Conservation (phyloP, 2,888 invertebrate species). For the Aspidiotus destructor region DNA sequence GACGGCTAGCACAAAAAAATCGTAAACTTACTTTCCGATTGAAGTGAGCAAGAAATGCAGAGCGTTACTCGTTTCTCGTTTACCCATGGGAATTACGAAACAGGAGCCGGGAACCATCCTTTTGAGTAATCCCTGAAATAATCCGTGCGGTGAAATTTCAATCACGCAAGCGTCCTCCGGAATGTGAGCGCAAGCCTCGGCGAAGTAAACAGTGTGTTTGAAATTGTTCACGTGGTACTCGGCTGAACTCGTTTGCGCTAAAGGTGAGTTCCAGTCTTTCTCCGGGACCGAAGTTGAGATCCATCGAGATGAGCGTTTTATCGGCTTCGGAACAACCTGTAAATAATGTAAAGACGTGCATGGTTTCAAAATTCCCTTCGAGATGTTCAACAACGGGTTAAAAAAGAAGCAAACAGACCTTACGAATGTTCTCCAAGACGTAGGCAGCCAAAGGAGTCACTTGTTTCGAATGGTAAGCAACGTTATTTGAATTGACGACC, state of each 20-base stretch:
- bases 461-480: constrained; percentile 40
- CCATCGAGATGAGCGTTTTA: constrained; percentile 48
- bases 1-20: neutral
- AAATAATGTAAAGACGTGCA: too few species aligned
- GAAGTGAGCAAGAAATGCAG: constrained; percentile 52
- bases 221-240: constrained; percentile 52
- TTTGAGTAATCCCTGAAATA: constrained; percentile 53
- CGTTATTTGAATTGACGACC: constrained; percentile 38
- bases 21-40: constrained; percentile 52
- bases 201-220: constrained; percentile 46
- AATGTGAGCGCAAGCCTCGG: constrained; percentile 50
- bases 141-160: constrained; percentile 54
- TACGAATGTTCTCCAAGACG: constrained; percentile 20
- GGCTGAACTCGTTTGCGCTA: constrained; percentile 46
- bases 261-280: constrained; percentile 44
- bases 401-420: neutral
- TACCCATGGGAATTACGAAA: constrained; percentile 49
- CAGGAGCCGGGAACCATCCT: constrained; percentile 46
- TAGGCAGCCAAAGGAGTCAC: constrained; percentile 42
- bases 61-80: constrained; percentile 45
- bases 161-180: constrained; percentile 51
- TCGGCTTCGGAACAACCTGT: constrained; percentile 41
- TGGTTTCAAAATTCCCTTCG: too few species aligned
- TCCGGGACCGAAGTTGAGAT: constrained; percentile 49
- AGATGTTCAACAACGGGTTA: neutral